Base-by-base conservation (phyloP, 2,888 invertebrate genomes). In the Phalera bucephala region DNA sequence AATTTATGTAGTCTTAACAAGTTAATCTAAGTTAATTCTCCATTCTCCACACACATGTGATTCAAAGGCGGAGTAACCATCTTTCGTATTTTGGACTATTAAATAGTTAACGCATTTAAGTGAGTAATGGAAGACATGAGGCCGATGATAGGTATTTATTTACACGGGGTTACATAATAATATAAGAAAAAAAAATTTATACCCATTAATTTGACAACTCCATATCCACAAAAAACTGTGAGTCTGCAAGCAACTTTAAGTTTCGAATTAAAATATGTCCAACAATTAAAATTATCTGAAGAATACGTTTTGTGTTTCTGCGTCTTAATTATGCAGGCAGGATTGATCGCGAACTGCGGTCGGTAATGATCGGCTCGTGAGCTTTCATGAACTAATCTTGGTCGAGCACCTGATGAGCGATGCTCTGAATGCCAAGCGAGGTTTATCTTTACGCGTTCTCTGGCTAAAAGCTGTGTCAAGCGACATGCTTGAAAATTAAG, bases 291-390 rank as follows among this genome's bases (percentile, higher is more conserved):
- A 28, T 40, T 44, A 44, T 44, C 57, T 44, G n/a, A 44, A 34
- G 43, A 52, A 67, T 69, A 62, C 57, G 64, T 65, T 68, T 63
- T 58, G 62, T 67, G 45, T 64, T 72, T 63, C 53, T 62, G 63
- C 61, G 74, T 80, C 77, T 82, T 81, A 80, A 82, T 83, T 82
- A 82, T 77, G 57, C 57, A 33, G 56, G 56, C 36, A 56, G 64
- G 76, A 83, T 83, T 76, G 80, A 84, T 81, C 72, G 69, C 62
- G 59, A 69, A 65, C 64, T 72, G 58, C 58, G 64, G 54, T 42
- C 54, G 64, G 72, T 78, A 81, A 80, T 78, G 81, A 74, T 64
- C 67, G 64, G 52, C 60, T 69, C 73, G 73, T 75, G 73, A 70
- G 80, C 77, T 75, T 72, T 80, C 72, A 70, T 66, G 66, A 65